Conservation (phyloP, 2,888 invertebrate genomes). For the Scelioninae gen. 2 region DNA sequence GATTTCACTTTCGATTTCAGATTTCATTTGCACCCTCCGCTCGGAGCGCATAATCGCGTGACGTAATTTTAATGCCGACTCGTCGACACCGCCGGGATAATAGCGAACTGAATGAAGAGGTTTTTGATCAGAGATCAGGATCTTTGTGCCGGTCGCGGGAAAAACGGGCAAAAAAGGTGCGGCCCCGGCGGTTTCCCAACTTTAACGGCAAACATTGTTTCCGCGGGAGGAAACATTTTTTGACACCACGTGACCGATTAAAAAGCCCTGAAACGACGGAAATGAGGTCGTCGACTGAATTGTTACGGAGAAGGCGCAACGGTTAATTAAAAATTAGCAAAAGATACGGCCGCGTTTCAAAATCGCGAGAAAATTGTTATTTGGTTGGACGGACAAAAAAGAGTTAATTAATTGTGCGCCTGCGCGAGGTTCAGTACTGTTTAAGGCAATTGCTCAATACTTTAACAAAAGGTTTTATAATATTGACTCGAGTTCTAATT, state of each 20-base stretch:
- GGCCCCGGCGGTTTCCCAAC: slow-evolving; percentile 12
- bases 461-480: too few species aligned
- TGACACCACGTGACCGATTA: slow-evolving; percentile 31
- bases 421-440: too few species aligned
- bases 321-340: too few species aligned
- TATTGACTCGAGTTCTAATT: too few species aligned
- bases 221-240: slow-evolving; percentile 24
- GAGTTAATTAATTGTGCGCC: too few species aligned
- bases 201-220: slow-evolving; percentile 42
- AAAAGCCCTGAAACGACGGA: slow-evolving; percentile 13
- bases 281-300: too few species aligned
- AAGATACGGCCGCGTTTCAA: too few species aligned
- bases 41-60: slow-evolving; percentile 38
- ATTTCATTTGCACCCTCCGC: slow-evolving; percentile 49
- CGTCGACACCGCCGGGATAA: slow-evolving; percentile 30
- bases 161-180: slow-evolving; percentile 7
- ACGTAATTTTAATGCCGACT: slow-evolving; percentile 45
- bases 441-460: too few species aligned
- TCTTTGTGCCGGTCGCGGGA: slow-evolving; percentile 32
- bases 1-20: slow-evolving; percentile 54
- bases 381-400: too few species aligned
- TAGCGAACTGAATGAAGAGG: slow-evolving; percentile 26
- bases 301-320: too few species aligned
- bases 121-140: slow-evolving; percentile 31
- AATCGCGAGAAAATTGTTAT: too few species aligned